Evolutionary conservation across 2,888 invertebrate species (phyloP).

Genomic region (Zhuqinia jingwanae): DNA sequence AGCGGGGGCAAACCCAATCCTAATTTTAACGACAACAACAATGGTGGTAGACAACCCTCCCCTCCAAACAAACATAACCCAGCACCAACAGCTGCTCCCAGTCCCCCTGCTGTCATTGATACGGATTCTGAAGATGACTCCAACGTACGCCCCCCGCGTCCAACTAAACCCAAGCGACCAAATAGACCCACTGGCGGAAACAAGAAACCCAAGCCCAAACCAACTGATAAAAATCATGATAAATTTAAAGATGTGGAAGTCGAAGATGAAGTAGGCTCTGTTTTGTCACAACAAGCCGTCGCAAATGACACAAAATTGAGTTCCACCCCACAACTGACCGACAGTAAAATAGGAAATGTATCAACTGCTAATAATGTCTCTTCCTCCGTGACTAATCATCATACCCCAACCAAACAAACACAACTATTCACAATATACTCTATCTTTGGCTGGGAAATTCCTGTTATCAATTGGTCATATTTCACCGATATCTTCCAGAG

Average conservation of each 20-base stretch:
- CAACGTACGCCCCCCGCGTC: conserved; percentile 31
- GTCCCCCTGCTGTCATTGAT: neutral
- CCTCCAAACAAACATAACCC: conserved; percentile 27
- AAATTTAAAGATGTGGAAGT: conserved; percentile 10
- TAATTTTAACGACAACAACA: neutral
- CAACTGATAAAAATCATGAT: conserved; percentile 11
- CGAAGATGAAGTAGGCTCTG: neutral
- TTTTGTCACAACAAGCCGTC: neutral
- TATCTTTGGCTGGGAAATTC: conserved; percentile 63
- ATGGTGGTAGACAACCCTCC: neutral
- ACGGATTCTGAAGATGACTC: conserved; percentile 5
- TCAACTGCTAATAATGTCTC: neutral
- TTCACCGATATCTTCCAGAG: conserved; percentile 44
- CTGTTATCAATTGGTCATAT: conserved; percentile 42
- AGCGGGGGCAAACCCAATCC: neutral
- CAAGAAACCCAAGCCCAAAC: conserved; percentile 31
- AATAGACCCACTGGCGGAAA: conserved; percentile 9
- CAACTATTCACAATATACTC: neutral
- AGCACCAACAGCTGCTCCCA: conserved; percentile 2
- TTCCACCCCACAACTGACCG: neutral
- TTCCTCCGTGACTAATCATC: neutral
- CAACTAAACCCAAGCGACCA: conserved; percentile 50
- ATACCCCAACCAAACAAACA: neutral
- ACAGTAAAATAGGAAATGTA: neutral
- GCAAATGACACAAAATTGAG: neutral